Evolutionary conservation across 2,888 invertebrate species (phyloP).

Genomic region (Eledona agricola): DNA sequence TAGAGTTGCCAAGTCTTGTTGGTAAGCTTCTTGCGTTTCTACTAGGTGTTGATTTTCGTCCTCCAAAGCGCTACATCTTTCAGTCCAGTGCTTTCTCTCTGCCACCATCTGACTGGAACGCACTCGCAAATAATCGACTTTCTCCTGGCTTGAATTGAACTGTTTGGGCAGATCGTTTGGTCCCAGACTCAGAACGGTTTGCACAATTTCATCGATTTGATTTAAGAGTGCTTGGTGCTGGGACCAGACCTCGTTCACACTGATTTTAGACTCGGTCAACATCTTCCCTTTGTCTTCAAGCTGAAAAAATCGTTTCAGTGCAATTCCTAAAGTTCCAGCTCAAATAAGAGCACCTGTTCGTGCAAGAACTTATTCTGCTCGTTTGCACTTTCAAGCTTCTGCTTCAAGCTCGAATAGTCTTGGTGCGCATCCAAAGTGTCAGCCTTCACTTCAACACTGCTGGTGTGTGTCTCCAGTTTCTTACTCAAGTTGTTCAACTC

Average conservation of each 20-base stretch:
- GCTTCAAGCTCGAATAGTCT: constrained; percentile 32
- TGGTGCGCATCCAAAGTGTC: constrained; percentile 5
- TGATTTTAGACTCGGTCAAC: constrained; percentile 45
- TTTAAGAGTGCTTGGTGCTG: constrained; percentile 50
- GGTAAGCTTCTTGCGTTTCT: constrained; percentile 41
- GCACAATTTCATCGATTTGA: constrained; percentile 53
- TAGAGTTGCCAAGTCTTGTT: constrained; percentile 49
- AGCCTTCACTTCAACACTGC: neutral
- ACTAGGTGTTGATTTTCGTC: constrained; percentile 38
- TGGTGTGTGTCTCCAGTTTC: constrained; percentile 39
- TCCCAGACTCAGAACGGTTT: constrained; percentile 47
- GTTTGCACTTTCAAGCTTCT: constrained; percentile 5
- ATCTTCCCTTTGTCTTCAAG: constrained; percentile 46
- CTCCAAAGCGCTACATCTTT: constrained; percentile 35
- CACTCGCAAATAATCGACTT: constrained; percentile 48
- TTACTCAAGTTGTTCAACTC: constrained; percentile 43
- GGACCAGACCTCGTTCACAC: constrained; percentile 43
- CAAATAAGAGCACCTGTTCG: constrained; percentile 25
- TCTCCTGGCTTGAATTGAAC: constrained; percentile 52
- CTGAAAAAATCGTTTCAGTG: constrained; percentile 34
- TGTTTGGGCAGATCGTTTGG: constrained; percentile 54
- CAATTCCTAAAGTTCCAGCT: too few species aligned
- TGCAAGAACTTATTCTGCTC: constrained; percentile 12
- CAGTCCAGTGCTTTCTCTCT: constrained; percentile 40
- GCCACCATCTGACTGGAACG: constrained; percentile 41